Evolutionary conservation across 2,888 invertebrate genomes (phyloP).

Genomic region (Hemistola chrysoprasaria): DNA sequence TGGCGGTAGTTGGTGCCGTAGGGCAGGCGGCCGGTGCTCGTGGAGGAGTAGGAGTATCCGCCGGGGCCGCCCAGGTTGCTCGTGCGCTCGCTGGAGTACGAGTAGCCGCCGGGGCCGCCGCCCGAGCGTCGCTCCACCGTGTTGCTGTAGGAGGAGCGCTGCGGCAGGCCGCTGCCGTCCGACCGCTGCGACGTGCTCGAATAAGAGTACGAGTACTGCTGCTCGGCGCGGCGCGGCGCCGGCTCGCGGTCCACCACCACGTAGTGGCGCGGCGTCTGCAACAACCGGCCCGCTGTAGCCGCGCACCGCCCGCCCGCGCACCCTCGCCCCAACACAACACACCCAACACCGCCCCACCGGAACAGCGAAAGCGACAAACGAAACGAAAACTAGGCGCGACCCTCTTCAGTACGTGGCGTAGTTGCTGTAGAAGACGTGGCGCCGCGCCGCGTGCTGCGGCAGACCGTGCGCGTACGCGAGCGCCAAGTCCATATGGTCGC

Average conservation of each 20-base stretch:
- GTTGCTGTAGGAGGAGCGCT: slow-evolving; percentile 85
- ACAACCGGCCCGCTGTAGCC: slow-evolving; percentile 73
- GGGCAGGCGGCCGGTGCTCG: slow-evolving; percentile 90
- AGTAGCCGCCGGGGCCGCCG: slow-evolving; percentile 89
- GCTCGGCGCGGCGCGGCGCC: slow-evolving; percentile 86
- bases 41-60: slow-evolving; percentile 92
- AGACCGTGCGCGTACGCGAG: slow-evolving; percentile 84
- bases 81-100: slow-evolving; percentile 88
- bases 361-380: slow-evolving; percentile 75
- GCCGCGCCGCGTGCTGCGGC: slow-evolving; percentile 71
- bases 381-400: slow-evolving; percentile 35
- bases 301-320: slow-evolving; percentile 57
- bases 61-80: slow-evolving; percentile 89
- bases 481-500: slow-evolving; percentile 84
- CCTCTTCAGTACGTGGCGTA: slow-evolving; percentile 70
- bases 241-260: slow-evolving; percentile 92
- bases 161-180: slow-evolving; percentile 76
- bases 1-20: slow-evolving; percentile 92
- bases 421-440: slow-evolving; percentile 79
- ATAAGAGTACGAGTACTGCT: slow-evolving; percentile 94
- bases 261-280: slow-evolving; percentile 94
- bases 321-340: slow-evolving; percentile 53
- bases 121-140: slow-evolving; percentile 86
- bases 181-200: slow-evolving; percentile 83
- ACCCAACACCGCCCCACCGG: too few species aligned